These are phyloP conservation scores for Cynodonichthys magdalenae DNA, from an alignment of 2,797 vertebrate genomes.

Conservation along the genomic window DNA sequence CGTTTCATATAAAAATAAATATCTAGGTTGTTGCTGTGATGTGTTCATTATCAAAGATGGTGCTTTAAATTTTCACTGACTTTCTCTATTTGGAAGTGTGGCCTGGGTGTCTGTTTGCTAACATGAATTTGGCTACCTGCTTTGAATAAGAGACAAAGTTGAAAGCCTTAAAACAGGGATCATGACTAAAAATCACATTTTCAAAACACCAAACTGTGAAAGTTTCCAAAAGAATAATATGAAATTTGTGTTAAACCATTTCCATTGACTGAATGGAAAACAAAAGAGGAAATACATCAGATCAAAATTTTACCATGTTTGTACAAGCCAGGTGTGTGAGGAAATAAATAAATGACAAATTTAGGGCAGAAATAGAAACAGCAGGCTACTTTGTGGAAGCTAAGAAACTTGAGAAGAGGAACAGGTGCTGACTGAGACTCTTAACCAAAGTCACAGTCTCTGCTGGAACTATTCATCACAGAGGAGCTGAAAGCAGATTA, in stretches of 20 bases:
- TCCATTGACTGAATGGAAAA: neutral
- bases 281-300: neutral
- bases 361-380: slow-evolving; percentile 4
- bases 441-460: slow-evolving; percentile 3
- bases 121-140: slow-evolving; percentile 3
- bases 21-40: slow-evolving; percentile 19
- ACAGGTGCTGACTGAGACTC: slow-evolving; percentile 46
- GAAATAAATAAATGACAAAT: slow-evolving; percentile 13
- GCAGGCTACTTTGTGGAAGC: slow-evolving; percentile 50
- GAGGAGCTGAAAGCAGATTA: neutral
- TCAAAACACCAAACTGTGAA: neutral
- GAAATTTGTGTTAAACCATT: slow-evolving; percentile 24
- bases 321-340: slow-evolving; percentile 16
- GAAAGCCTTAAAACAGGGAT: neutral
- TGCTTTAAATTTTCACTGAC: slow-evolving; percentile 25
- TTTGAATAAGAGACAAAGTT: neutral
- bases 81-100: slow-evolving; percentile 22
- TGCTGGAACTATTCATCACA: neutral
- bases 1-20: neutral
- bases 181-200: neutral
- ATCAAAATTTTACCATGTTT: neutral
- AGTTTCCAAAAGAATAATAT: neutral
- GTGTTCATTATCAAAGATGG: slow-evolving; percentile 18
- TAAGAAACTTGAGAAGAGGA: slow-evolving; percentile 54
- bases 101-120: slow-evolving; percentile 7